phyloP scores from a whole-genome alignment of 2,797 vertebrate species.

The Tenualosa thibaudeaui region DNA sequence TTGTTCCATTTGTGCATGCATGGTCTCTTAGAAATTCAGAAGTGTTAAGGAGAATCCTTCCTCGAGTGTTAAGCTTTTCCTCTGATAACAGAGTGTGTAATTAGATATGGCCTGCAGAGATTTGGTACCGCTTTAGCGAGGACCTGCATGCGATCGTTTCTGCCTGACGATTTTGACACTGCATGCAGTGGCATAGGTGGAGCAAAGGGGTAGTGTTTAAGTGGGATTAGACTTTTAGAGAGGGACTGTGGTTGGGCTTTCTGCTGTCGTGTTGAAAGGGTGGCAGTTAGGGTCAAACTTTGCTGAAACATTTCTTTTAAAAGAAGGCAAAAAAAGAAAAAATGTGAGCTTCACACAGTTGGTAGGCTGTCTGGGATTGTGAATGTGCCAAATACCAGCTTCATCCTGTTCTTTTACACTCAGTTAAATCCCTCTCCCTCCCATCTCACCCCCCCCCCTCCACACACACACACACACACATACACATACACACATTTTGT shows the following conservation, averaged over 20 bases:
- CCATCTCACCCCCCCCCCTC: not conserved
- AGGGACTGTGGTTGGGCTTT: not conserved
- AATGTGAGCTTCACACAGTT: not conserved
- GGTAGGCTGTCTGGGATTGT: not conserved
- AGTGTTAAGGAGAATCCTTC: not conserved
- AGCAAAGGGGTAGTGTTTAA: not conserved
- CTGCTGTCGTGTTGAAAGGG: not conserved
- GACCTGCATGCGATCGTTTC: not conserved
- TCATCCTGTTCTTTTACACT: not conserved
- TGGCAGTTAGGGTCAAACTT: not conserved
- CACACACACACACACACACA: too few relatives aligned
- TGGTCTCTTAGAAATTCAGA: not conserved
- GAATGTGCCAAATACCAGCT: not conserved
- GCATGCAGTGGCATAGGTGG: not conserved
- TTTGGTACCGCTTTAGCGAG: not conserved
- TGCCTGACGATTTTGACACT: not conserved
- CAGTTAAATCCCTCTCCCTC: not conserved
- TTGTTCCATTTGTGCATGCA: not conserved
- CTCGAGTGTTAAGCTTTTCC: not conserved
- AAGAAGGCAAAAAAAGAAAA: not conserved
- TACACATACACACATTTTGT: too few relatives aligned
- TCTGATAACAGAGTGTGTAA: not conserved
- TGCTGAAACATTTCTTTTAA: not conserved
- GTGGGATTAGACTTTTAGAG: not conserved
- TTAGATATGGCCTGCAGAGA: constrained; percentile 4